Evolutionary conservation across 1,140 invertebrate genomes (phyloP), one percentile per base, ranked within the genome.

Genomic region (Ooceraea biroi): DNA sequence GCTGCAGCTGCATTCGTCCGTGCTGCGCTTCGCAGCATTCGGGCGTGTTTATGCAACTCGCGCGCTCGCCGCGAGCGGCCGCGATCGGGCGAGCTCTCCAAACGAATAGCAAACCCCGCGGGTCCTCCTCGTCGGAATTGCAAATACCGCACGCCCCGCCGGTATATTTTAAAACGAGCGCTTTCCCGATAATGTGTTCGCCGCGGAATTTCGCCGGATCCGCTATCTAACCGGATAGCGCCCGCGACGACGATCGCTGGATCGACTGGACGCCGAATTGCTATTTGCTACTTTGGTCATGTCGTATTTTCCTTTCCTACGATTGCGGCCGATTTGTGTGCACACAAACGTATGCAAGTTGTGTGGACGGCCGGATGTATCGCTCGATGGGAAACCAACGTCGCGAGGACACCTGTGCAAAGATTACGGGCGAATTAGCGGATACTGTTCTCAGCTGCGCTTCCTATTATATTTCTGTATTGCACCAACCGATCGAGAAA

Each of bases 141-240:
- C 91, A 93, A 92, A 92, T 92, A 76, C 65, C 73, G 60, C 82
- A 82, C 83, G 85, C 85, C 36, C 36, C 72, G 85, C 88, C 84
- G 86, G 83, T 88, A 88, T 89, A 92, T 92, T 93, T 93, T 92
- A 91, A 93, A 93, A 92, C 91, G 90, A 91, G 88, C 88, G 91
- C 90, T 91, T 36, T 90, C 85, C 85, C 90, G 90, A 92, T 93
- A 92, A 92, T 93, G 90, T 90, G 71, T 85, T 84, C 77, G 61
- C 69, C 65, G 52, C 61, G 85, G 78, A 84, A 89, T 89, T 90
- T 88, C 82, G 85, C 55, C 82, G 82, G 57, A 71, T 44, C 65
- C 17, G n/a, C n/a, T n/a, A n/a, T n/a, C 74, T 41, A 63, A 69
- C n/a, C 76, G 76, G 52, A 80, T 44, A 44, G 25, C 65, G 65